Percentiles rank a stretch among this genome's conserved stretches.
Conservation (phyloP, 1,140 invertebrate genomes). For the Aphaenogaster rudis region DNA sequence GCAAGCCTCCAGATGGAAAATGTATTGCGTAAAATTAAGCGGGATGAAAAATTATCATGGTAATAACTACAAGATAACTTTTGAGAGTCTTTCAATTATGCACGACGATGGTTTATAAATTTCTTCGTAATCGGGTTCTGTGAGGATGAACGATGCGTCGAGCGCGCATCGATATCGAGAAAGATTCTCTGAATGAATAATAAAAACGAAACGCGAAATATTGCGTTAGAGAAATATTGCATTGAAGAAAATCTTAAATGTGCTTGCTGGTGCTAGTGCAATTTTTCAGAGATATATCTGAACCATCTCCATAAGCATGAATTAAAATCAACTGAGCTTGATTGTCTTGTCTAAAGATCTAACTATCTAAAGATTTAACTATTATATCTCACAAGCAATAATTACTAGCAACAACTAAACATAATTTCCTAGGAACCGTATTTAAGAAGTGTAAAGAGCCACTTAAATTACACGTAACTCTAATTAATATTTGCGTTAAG, state of each 20-base stretch:
- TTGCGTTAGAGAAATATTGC: background rate
- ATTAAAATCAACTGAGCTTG: conserved; percentile 17
- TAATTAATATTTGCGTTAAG: background rate
- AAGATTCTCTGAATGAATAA: background rate
- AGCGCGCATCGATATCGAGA: background rate
- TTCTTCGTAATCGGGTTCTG: conserved; percentile 19
- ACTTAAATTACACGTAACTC: conserved; percentile 7
- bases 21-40: conserved; percentile 29
- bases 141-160: background rate
- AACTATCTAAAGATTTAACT: background rate
- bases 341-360: background rate
- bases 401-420: background rate
- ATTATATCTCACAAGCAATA: background rate
- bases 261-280: background rate
- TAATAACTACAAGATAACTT: conserved; percentile 9
- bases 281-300: background rate
- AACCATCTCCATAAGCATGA: background rate
- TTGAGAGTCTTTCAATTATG: conserved; percentile 9
- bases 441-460: too few species aligned
- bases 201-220: background rate
- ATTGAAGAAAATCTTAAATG: background rate
- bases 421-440: background rate
- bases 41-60: conserved; percentile 31
- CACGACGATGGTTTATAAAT: conserved; percentile 36
- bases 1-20: conserved; percentile 61